phyloP scores from a whole-genome alignment of 2,888 invertebrate genomes.

The Leptopilina syphax region DNA sequence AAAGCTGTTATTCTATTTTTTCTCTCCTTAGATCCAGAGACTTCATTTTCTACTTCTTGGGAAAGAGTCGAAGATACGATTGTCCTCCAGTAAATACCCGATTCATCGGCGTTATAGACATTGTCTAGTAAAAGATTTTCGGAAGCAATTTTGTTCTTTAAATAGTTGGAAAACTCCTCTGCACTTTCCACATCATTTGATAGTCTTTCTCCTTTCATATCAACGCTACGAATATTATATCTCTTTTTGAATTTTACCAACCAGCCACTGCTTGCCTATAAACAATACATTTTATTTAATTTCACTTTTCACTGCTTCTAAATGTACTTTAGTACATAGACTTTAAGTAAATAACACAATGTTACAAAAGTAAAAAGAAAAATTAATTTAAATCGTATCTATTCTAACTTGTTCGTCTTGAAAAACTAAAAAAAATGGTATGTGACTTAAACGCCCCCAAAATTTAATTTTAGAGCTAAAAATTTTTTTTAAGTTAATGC shows the following conservation, averaged over 20 bases:
- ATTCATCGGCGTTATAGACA: constrained; percentile 35
- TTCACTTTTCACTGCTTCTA: neutral
- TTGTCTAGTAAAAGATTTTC: constrained; percentile 7
- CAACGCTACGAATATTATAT: constrained; percentile 1
- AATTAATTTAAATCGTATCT: too few relatives aligned
- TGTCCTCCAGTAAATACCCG: constrained; percentile 25
- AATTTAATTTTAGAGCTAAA: too few relatives aligned
- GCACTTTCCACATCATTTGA: constrained; percentile 10
- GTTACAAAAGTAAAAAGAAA: too few relatives aligned
- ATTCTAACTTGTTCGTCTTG: too few relatives aligned
- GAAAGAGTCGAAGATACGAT: neutral
- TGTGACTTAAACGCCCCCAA: too few relatives aligned
- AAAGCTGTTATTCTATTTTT: constrained; percentile 20
- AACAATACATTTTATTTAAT: neutral
- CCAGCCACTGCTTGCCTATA: constrained; percentile 40
- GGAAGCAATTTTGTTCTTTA: constrained; percentile 12
- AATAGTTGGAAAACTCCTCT: neutral
- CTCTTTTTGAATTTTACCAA: constrained; percentile 22
- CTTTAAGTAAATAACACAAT: too few relatives aligned
- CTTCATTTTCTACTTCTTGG: neutral
- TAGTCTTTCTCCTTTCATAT: constrained; percentile 22
- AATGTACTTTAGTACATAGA: too few relatives aligned
- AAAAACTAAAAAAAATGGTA: too few relatives aligned
- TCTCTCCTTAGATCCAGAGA: neutral
- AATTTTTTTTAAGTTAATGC: too few relatives aligned